These are phyloP conservation scores for Notothenia coriiceps DNA, from an alignment of 2,113 vertebrate genomes.

Conservation along the genomic window DNA sequence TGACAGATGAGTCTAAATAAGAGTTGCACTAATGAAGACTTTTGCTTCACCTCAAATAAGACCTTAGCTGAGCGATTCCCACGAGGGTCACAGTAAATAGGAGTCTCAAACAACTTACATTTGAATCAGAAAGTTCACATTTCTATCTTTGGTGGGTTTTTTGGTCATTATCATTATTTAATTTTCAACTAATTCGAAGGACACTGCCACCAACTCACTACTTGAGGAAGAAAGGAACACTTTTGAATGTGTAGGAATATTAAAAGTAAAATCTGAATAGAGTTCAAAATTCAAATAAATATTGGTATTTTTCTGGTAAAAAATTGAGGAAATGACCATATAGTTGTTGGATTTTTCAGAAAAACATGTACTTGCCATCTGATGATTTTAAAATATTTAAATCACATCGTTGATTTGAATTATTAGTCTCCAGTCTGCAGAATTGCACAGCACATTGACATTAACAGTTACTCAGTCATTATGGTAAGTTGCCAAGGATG, in stretches of 20 bases:
- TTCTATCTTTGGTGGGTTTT: background rate
- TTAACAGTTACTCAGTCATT: slow-evolving; percentile 4
- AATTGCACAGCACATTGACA: background rate
- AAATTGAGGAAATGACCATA: background rate
- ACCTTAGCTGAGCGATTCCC: too few species aligned
- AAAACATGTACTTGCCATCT: background rate
- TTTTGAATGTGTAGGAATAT: background rate
- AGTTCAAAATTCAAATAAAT: background rate
- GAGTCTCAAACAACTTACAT: too few species aligned
- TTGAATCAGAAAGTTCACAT: too few species aligned
- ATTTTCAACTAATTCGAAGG: background rate
- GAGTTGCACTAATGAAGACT: too few species aligned
- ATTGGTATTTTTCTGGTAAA: background rate
- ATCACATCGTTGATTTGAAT: background rate
- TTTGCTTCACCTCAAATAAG: too few species aligned
- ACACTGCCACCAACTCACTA: background rate
- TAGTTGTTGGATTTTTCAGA: background rate
- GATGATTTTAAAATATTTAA: background rate
- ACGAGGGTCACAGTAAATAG: too few species aligned
- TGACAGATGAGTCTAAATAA: too few species aligned
- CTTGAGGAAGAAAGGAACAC: background rate
- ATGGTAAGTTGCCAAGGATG: background rate
- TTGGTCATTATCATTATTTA: background rate
- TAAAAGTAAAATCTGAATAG: background rate
- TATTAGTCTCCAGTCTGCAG: background rate